These are phyloP conservation scores for Triops longicaudatus DNA, from an alignment of 1,140 invertebrate genomes.

Conservation along the genomic window DNA sequence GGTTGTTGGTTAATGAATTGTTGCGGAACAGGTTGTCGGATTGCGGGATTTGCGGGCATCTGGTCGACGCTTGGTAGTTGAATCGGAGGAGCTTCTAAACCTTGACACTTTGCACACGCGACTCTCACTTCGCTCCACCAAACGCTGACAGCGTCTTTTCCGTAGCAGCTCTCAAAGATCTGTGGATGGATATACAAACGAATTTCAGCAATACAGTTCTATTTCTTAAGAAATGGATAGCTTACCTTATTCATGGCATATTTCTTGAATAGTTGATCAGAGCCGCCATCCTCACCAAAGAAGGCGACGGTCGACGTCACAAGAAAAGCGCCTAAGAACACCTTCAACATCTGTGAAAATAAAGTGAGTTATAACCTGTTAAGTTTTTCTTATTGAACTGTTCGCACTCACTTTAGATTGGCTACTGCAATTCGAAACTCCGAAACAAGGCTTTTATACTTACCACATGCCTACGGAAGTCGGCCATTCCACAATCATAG, in stretches of 20 bases:
- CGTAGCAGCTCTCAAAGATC: conserved; percentile 21
- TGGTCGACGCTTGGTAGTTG: background rate
- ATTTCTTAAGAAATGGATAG: background rate
- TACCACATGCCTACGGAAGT: background rate
- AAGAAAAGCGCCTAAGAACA: background rate
- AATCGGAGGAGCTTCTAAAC: background rate
- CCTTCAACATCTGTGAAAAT: background rate
- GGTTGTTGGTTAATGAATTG: background rate
- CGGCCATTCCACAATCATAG: background rate
- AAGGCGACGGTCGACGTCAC: background rate
- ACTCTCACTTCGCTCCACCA: background rate
- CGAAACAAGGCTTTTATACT: background rate
- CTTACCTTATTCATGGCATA: conserved; percentile 19
- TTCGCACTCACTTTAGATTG: background rate
- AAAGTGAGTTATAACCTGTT: background rate
- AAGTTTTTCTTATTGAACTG: background rate
- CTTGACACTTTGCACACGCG: conserved; percentile 1
- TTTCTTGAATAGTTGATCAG: conserved; percentile 17
- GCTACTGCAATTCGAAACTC: background rate
- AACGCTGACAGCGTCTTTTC: background rate
- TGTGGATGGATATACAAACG: background rate
- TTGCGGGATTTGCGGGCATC: background rate
- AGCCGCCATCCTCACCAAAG: background rate
- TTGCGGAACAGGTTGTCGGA: background rate
- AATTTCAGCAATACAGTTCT: background rate